These are phyloP conservation scores for Cotesia congregata DNA, from an alignment of 2,888 invertebrate species.

Conservation along the genomic window DNA sequence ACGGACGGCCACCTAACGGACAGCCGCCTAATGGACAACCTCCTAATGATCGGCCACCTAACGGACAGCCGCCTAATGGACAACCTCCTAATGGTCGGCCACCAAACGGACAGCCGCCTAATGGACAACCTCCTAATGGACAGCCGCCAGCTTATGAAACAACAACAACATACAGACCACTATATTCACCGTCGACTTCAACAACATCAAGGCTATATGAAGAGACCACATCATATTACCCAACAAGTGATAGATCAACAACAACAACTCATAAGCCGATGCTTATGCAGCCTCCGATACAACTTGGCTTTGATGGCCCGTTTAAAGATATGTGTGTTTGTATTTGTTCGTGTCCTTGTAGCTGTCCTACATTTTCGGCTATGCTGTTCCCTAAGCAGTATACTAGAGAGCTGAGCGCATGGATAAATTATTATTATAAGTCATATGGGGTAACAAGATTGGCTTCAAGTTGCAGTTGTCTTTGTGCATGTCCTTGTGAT, in stretches of 20 bases:
- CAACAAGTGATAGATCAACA: neutral
- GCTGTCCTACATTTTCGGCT: constrained; percentile 23
- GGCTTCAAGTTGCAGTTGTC: constrained; percentile 15
- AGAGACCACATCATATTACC: neutral
- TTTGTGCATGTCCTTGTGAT: constrained; percentile 34
- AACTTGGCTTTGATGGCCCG: constrained; percentile 15
- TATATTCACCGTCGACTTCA: neutral
- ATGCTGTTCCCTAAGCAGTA: neutral
- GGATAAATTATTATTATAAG: neutral
- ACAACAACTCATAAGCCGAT: neutral
- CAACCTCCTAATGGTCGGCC: no score
- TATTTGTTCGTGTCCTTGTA: constrained; percentile 42
- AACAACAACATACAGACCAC: no score
- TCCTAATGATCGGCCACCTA: no score
- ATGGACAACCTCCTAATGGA: no score
- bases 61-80: no score
- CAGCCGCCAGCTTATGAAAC: no score
- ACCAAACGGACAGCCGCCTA: no score
- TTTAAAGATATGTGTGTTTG: constrained; percentile 43
- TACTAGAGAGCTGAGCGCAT: neutral
- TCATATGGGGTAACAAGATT: neutral
- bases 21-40: neutral
- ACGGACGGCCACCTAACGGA: neutral
- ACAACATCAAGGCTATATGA: neutral
- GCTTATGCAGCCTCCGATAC: neutral